Evolutionary conservation across 2,113 vertebrate species (phyloP).

Genomic region (Rhodinocichla rosea): DNA sequence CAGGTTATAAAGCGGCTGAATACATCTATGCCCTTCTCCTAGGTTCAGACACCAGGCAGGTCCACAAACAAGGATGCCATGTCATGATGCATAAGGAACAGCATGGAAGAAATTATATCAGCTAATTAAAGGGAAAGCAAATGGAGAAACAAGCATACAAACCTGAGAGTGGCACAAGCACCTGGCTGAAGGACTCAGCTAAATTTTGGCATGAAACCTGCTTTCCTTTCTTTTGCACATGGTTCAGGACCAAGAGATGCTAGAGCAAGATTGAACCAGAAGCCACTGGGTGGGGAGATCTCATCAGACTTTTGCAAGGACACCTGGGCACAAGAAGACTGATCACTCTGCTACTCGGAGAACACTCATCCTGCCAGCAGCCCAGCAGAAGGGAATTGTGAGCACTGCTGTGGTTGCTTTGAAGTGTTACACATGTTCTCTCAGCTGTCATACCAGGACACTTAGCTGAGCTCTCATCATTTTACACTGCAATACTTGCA

Average conservation of each 20-base stretch:
- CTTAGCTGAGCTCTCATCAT: background rate
- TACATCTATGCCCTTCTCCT: background rate
- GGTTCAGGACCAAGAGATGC: background rate
- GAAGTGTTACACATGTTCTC: background rate
- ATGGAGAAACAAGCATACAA: background rate
- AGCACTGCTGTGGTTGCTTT: background rate
- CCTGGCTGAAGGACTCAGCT: background rate
- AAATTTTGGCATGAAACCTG: background rate
- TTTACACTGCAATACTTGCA: background rate
- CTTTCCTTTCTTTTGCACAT: background rate
- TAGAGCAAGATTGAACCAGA: background rate
- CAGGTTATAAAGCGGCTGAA: background rate
- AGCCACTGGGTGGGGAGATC: background rate
- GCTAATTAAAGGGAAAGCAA: background rate
- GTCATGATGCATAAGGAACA: background rate
- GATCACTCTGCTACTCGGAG: fast-evolving
- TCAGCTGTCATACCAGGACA: background rate
- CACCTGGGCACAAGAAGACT: background rate
- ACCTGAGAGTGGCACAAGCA: background rate
- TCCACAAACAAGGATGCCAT: background rate
- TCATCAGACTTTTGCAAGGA: background rate
- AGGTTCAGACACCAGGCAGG: background rate
- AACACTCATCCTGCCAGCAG: background rate
- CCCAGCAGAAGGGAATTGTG: background rate
- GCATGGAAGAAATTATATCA: background rate